Conservation (phyloP, 2,797 vertebrate genomes). For the Acanthopagrus latus region DNA sequence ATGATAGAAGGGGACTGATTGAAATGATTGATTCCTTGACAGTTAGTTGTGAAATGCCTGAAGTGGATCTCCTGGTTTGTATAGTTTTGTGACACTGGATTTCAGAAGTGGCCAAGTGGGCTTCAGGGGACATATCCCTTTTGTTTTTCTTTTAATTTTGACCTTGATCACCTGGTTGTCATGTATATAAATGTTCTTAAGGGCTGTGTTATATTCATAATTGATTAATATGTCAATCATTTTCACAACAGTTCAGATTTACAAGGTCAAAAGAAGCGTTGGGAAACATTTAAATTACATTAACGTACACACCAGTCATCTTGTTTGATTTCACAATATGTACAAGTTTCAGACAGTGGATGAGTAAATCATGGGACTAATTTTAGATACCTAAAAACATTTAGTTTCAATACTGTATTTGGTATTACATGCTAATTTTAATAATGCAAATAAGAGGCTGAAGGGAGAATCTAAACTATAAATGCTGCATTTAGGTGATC, state of each 20-base stretch:
- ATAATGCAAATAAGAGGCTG: neutral
- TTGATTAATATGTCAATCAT: too few relatives aligned
- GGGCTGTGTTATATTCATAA: too few relatives aligned
- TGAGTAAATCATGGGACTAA: neutral
- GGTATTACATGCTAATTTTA: neutral
- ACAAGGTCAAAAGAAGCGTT: neutral
- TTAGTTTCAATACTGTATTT: neutral
- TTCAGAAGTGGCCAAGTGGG: too few relatives aligned
- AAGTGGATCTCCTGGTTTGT: neutral
- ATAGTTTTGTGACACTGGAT: neutral
- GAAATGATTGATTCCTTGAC: neutral
- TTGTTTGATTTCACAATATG: neutral
- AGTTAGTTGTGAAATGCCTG: neutral
- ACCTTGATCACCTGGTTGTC: too few relatives aligned
- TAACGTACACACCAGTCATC: neutral
- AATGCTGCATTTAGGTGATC: neutral
- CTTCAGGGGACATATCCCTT: too few relatives aligned
- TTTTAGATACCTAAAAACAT: neutral
- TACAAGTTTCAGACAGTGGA: neutral
- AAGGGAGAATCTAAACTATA: neutral
- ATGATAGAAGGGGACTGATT: too few relatives aligned
- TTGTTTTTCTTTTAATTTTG: too few relatives aligned
- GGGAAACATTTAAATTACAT: neutral
- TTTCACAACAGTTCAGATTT: neutral
- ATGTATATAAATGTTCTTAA: too few relatives aligned